Evolutionary conservation across 2,888 invertebrate species (phyloP).

Genomic region (Euzophera pinguis): DNA sequence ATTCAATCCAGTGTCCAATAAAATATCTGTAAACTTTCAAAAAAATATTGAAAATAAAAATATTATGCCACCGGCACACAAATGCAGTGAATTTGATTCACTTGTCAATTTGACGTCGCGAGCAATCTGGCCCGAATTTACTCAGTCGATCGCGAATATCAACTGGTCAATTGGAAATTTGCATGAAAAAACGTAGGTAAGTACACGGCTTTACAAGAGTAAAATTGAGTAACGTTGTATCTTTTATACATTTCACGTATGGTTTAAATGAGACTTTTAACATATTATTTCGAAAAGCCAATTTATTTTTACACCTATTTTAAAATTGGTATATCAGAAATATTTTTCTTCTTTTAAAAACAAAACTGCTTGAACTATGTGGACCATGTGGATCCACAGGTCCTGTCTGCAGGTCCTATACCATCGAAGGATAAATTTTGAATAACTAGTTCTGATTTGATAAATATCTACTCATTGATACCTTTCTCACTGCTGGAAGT

Average conservation of each 20-base stretch:
- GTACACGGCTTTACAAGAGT: constrained; percentile 28
- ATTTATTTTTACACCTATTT: background rate
- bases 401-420: too few relatives aligned
- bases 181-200: constrained; percentile 62
- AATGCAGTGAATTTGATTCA: constrained; percentile 65
- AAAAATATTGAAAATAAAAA: constrained; percentile 35
- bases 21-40: constrained; percentile 24
- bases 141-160: constrained; percentile 64
- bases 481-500: too few relatives aligned
- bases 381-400: too few relatives aligned
- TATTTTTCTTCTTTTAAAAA: too few relatives aligned
- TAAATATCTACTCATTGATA: too few relatives aligned
- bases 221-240: constrained; percentile 16
- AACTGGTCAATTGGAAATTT: constrained; percentile 68
- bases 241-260: constrained; percentile 3
- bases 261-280: background rate
- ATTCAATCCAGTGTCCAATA: background rate
- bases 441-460: too few relatives aligned
- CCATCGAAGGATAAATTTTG: too few relatives aligned
- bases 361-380: too few relatives aligned
- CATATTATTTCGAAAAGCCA: background rate
- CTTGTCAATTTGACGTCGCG: constrained; percentile 74
- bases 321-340: background rate
- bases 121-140: constrained; percentile 67
- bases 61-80: constrained; percentile 48